Base-by-base conservation (phyloP, 2,113 vertebrate species). In the Corydoras sp. region DNA sequence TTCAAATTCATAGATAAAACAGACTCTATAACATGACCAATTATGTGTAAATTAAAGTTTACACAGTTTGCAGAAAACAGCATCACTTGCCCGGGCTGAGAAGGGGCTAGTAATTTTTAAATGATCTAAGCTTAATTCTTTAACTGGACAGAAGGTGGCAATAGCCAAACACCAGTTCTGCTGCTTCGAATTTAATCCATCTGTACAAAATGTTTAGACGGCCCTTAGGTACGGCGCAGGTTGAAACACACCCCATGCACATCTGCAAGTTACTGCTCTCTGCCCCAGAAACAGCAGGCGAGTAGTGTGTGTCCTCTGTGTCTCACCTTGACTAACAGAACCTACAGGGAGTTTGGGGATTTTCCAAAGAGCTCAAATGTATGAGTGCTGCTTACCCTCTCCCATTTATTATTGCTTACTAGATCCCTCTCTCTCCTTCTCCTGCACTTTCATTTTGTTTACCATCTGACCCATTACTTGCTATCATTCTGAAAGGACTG, bases 291-390 rank as follows among this genome's bases (percentile, higher is more conserved):
- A 84, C 87, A 88, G 85, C 83, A 87, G 86, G 83, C 83, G 82
- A 78, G 79, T 67, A 67, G 73, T 70, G 74, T 50, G 64, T 81
- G 88, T 87, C 87, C 88, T 87, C 85, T 88, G 83, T 76, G 62
- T 82, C 81, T 90, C 85, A 88, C 88, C 89, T 90, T 88, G 82
- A 85, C 83, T 81, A 82, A 73, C 76, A 81, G 76, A 84, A 72
- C 81, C 83, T 83, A 48, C 79, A 74, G 85, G 78, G 80, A 67
- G n/a, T 82, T 84, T 86, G 87, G 85, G 88, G 86, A 85, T 85
- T 87, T 86, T 88, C 86, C 88, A 88, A 81, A 82, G 69, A 81
- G 76, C 74, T 68, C 79, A 72, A 71, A 69, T 68, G 67, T 56
- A 73, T 69, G 74, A 32, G 66, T 18, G 59, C 49, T 50, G 66